Percentiles rank a stretch among this genome's conserved stretches.
Conservation (phyloP, 2,113 vertebrate species). For the Salvelinus fontinalis region DNA sequence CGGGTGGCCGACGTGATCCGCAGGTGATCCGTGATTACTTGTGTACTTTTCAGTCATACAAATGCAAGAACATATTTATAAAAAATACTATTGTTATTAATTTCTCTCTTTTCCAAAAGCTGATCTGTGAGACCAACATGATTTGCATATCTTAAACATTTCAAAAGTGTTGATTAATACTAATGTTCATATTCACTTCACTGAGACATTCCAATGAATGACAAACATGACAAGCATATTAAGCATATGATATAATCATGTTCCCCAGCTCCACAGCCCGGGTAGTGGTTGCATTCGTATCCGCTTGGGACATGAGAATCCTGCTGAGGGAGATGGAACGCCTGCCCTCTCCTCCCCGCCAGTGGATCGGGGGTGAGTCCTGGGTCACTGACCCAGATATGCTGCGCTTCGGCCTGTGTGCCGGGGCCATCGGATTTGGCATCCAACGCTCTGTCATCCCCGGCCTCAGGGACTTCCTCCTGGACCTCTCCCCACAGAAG, state of each 20-base stretch:
- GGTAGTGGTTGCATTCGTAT: slow-evolving; percentile 66
- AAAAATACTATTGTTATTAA: too few species aligned
- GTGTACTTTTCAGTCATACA: too few species aligned
- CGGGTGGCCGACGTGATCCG: slow-evolving; percentile 66
- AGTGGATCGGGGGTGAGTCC: slow-evolving; percentile 70
- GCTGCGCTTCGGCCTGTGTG: slow-evolving; percentile 44
- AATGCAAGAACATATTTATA: not conserved
- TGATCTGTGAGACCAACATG: too few species aligned
- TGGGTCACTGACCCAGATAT: slow-evolving; percentile 66
- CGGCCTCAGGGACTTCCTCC: slow-evolving; percentile 65
- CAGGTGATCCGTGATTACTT: slow-evolving; percentile 29
- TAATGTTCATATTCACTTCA: not conserved
- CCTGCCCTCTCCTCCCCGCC: slow-evolving; percentile 48
- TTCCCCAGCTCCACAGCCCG: slow-evolving; percentile 57
- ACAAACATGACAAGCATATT: too few species aligned
- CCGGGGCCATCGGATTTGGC: slow-evolving; percentile 61
- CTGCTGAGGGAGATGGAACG: slow-evolving; percentile 56
- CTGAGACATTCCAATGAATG: too few species aligned
- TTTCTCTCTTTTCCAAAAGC: too few species aligned
- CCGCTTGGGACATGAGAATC: slow-evolving; percentile 54
- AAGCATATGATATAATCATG: not conserved
- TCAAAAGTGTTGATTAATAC: not conserved
- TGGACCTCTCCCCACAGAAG: slow-evolving; percentile 50
- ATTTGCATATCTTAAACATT: slow-evolving; percentile 18
- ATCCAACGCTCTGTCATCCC: slow-evolving; percentile 62